A percentile compares a stretch with the other conserved stretches of the same genome.
Conservation (phyloP, 2,888 invertebrate species). For the Archaeoteleia sp. region DNA sequence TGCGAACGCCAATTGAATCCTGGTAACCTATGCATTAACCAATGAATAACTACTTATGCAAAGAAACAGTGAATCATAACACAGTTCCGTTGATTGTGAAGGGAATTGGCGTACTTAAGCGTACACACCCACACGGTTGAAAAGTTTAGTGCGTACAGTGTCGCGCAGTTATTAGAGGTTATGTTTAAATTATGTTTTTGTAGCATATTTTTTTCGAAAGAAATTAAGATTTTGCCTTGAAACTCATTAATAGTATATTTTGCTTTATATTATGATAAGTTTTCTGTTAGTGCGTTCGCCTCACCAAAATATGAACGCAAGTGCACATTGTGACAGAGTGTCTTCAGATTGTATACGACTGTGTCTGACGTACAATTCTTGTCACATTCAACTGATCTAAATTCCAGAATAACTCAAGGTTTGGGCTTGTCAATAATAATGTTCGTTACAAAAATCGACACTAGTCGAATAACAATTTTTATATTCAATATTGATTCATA, state of each 20-base stretch:
- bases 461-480: background rate
- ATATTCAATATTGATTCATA: background rate
- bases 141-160: conserved; percentile 12
- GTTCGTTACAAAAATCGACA: too few relatives aligned
- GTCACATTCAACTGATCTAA: conserved; percentile 12
- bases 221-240: too few relatives aligned
- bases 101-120: too few relatives aligned
- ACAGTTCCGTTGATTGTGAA: too few relatives aligned
- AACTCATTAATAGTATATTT: conserved; percentile 3
- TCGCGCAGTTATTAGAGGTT: conserved; percentile 23
- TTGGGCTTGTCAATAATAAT: background rate
- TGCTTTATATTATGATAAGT: conserved; percentile 21
- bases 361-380: conserved; percentile 2
- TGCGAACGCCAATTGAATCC: too few relatives aligned
- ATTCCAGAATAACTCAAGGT: conserved; percentile 15
- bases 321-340: conserved; percentile 13
- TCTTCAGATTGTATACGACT: conserved; percentile 25
- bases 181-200: conserved; percentile 29
- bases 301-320: conserved; percentile 21
- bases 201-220: conserved; percentile 2
- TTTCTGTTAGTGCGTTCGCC: background rate
- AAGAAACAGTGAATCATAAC: too few relatives aligned
- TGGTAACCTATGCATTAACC: too few relatives aligned
- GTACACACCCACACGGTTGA: too few relatives aligned
- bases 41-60: too few relatives aligned